These are phyloP conservation scores for Bubalus kerabau DNA, from an alignment of 2,113 vertebrate species.

Conservation along the genomic window DNA sequence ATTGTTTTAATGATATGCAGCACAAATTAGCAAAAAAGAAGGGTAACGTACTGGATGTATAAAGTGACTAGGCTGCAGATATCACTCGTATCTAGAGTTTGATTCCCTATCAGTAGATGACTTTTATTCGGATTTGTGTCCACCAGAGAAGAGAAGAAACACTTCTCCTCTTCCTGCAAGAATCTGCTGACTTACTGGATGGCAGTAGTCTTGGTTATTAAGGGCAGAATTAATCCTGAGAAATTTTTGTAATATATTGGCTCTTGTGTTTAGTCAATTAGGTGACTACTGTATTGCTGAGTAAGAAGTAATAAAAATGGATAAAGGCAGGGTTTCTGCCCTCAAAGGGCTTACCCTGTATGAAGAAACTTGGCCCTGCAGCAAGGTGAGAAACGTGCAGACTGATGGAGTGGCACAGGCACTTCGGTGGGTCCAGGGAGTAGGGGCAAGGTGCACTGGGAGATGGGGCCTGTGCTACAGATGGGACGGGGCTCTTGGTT, in stretches of 20 bases:
- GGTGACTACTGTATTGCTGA: background rate
- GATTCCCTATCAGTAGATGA: background rate
- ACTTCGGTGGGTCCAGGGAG: background rate
- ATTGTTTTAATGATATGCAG: background rate
- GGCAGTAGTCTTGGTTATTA: background rate
- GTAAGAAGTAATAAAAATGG: background rate
- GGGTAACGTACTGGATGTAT: background rate
- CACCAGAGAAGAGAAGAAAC: background rate
- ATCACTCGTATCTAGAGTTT: background rate
- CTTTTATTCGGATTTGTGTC: background rate
- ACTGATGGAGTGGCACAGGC: background rate
- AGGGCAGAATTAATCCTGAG: background rate
- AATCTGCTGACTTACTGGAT: background rate
- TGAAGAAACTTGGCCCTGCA: background rate
- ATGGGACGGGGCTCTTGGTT: background rate
- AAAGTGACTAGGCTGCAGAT: background rate
- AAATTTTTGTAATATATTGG: background rate
- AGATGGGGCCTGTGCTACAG: background rate
- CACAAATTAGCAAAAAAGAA: background rate
- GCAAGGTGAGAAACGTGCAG: background rate
- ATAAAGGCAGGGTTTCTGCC: background rate
- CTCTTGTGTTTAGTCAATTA: background rate
- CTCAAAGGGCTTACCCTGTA: background rate
- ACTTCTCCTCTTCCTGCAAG: background rate
- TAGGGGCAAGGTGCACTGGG: background rate